phyloP scores from a whole-genome alignment of 2,113 vertebrate species.

The Bos indicus region DNA sequence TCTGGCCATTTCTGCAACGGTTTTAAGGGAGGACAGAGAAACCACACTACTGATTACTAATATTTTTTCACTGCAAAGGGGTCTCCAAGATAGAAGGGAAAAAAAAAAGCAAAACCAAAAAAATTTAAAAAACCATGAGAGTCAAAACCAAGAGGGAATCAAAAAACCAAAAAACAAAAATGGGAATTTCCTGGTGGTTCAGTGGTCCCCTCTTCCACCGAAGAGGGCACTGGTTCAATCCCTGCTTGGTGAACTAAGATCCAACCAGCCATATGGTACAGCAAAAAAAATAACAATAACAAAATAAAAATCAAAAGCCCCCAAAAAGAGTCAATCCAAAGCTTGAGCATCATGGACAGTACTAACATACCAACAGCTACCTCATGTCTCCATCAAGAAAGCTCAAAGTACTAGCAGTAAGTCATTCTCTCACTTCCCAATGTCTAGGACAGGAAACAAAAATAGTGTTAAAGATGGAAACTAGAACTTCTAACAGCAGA shows the following conservation, averaged over 20 bases:
- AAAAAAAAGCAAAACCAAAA: background rate
- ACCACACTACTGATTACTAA: background rate
- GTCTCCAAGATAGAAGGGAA: background rate
- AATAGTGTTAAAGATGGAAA: constrained; percentile 10
- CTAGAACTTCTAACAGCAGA: background rate
- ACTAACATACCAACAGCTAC: background rate
- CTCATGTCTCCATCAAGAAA: constrained; percentile 3
- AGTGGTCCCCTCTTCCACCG: background rate
- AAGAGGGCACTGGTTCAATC: background rate
- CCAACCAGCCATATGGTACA: background rate
- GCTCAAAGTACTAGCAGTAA: background rate
- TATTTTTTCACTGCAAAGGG: background rate
- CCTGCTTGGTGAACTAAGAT: background rate
- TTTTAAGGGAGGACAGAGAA: constrained; percentile 16
- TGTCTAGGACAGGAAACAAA: background rate
- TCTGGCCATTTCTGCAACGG: background rate
- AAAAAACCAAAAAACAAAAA: background rate
- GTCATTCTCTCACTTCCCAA: background rate
- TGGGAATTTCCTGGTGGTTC: background rate
- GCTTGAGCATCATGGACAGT: background rate
- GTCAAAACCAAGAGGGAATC: background rate
- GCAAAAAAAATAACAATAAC: background rate
- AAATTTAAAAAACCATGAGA: background rate
- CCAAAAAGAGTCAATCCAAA: background rate
- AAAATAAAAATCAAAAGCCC: background rate